Evolutionary conservation across 53 echinoderm and acorn worm species (phyloP), one percentile per base, ranked within the genome.

Genomic region (Holothuria leucospilota): DNA sequence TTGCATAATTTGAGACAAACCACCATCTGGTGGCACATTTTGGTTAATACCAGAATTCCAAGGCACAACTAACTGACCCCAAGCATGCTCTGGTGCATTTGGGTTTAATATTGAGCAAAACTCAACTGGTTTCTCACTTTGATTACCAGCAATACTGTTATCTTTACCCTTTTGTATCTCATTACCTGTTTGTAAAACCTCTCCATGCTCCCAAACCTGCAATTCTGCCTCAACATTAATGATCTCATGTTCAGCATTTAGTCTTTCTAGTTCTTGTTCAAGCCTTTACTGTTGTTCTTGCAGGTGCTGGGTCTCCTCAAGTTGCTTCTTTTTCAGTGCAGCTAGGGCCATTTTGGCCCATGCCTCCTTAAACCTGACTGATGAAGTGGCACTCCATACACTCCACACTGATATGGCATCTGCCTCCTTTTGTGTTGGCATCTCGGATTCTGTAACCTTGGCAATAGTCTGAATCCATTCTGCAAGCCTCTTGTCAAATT

Each of bases 311-410:
- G 29, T 29, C 38, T 70, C 25, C 39, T 38, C 20, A 6, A 70
- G 71, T 38, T 70, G 29, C 71, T 70, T 28, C 26, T 28, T 28
- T 38, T 18, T 70, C 8, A 70, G 13, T 20, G 29, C 39, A 5
- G 71, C 71, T 20, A 70, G 39, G 29, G 71, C 71, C 71, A 9
- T 70, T 28, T 70, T 70, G 29, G 71, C 71, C 71, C 25, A 6
- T 28, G 71, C 71, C 39, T 70, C 28, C 71, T 70, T 70, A 5
- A 70, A 28, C 38, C 71, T 28, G 13, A 30, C 71, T 38, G 71
- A 70, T 28, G 38, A 70, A 30, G 71, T 30, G 8, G 71, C 8
- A 70, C 29, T 70, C 39, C 7, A 13, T 70, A 28, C 29, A 18
- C 71, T 70, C 29, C 71, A 13, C 63, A 63, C 63, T 11, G 25